Evolutionary conservation across 1,140 invertebrate genomes (phyloP), one percentile per base, ranked within the genome.

Genomic region (Euglossa dilemma): DNA sequence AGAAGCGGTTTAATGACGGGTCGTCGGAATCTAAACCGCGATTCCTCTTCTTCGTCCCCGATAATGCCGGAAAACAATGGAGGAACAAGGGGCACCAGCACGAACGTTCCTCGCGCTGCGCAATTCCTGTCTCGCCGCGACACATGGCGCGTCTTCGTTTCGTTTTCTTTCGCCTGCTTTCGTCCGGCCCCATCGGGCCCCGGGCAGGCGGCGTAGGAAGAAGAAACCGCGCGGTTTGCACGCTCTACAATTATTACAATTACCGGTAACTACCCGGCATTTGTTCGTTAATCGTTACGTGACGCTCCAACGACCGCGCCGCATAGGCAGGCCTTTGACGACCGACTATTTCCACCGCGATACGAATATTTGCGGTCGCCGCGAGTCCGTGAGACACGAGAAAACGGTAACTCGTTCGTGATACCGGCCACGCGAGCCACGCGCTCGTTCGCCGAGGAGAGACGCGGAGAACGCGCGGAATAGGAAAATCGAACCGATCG

Each of bases 241-340:
- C 67, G 80, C 59, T 59, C 91, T 90, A 93, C 92, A 93, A 94
- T 94, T 93, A 93, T 93, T 93, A 93, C 92, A 94, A 93, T 93
- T 93, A 93, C 90, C 84, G 86, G 88, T 92, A 93, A 93, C 89
- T 92, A 90, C 91, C 89, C 87, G 91, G 89, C 92, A 93, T 93
- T 94, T 94, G 93, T 93, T 89, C 90, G 91, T 91, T 94, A 93
- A 94, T 94, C 91, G 92, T 92, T 92, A 92, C 90, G 90, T 84
- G 86, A 85, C 87, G 85, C 89, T 88, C 85, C 59, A 80, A 80
- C 79, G 85, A 86, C 56, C 74, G n/a, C n/a, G n/a, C n/a, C n/a
- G n/a, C n/a, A 85, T 89, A 81, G 57, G 86, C 82, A 75, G 72
- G 9, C 76, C 72, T 90, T 86, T 87, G 85, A 86, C 83, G 85